phyloP scores from a whole-genome alignment of 2,888 invertebrate species.

The Trichogramma dendrolimi region DNA sequence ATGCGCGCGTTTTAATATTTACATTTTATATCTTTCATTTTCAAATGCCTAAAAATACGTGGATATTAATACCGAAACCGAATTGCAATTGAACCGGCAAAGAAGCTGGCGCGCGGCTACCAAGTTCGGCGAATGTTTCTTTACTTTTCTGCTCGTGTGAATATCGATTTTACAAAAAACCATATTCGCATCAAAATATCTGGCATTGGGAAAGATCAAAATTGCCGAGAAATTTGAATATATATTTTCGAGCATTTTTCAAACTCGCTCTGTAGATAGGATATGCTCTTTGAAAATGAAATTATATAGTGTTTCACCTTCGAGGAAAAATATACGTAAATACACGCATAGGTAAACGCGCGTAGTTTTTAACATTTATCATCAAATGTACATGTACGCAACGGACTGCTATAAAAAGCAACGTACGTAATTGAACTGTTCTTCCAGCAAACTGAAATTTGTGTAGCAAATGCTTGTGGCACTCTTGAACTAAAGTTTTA shows the following conservation, averaged over 20 bases:
- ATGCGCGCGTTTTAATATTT: too few relatives aligned
- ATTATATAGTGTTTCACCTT: too few relatives aligned
- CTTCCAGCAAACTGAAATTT: not conserved
- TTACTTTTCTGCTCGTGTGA: not conserved
- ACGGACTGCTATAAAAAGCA: too few relatives aligned
- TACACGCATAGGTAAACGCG: too few relatives aligned
- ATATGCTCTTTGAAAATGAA: not conserved
- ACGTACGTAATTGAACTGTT: too few relatives aligned
- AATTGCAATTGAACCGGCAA: not conserved
- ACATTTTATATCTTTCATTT: too few relatives aligned
- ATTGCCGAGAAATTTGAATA: not conserved
- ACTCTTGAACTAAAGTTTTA: slow-evolving; percentile 5
- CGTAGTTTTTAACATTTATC: too few relatives aligned
- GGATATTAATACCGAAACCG: too few relatives aligned
- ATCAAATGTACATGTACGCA: too few relatives aligned
- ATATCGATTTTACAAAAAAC: not conserved
- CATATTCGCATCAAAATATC: not conserved
- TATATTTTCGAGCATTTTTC: not conserved
- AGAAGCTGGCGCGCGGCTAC: not conserved
- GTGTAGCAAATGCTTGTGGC: not conserved
- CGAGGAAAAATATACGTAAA: too few relatives aligned
- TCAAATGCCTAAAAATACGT: too few relatives aligned
- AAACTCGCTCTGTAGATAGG: not conserved
- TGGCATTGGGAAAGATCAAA: not conserved
- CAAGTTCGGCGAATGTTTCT: not conserved